These are phyloP conservation scores for Hippocampus barbouri DNA, from an alignment of 2,113 vertebrate species.

Conservation along the genomic window DNA sequence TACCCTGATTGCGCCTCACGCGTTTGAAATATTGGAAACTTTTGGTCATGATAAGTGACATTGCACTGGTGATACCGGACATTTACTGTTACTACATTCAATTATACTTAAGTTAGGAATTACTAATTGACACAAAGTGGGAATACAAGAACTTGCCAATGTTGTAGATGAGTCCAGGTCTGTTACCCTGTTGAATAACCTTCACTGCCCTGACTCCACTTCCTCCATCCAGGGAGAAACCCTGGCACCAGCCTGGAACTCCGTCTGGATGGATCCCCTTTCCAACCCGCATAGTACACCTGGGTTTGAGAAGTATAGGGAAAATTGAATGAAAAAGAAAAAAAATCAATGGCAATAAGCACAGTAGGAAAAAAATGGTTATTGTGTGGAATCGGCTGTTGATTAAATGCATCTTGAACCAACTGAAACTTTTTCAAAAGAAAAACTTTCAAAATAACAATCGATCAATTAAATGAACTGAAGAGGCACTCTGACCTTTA, in stretches of 20 bases:
- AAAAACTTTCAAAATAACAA: too few species aligned
- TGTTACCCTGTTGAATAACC: slow-evolving; percentile 92
- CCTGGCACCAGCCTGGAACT: slow-evolving; percentile 96
- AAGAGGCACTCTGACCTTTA: too few species aligned
- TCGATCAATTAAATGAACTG: too few species aligned
- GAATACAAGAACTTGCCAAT: slow-evolving; percentile 76
- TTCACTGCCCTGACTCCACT: slow-evolving; percentile 93
- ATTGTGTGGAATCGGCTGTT: background rate
- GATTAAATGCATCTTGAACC: background rate
- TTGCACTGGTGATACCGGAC: too few species aligned
- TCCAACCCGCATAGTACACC: slow-evolving; percentile 95
- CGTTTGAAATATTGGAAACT: too few species aligned
- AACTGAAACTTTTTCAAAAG: background rate
- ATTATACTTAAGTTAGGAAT: background rate
- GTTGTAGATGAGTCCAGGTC: slow-evolving; percentile 96
- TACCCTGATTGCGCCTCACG: too few species aligned
- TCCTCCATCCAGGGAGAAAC: slow-evolving; percentile 93
- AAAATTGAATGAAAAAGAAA: background rate
- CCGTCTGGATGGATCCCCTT: slow-evolving; percentile 92
- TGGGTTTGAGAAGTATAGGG: slow-evolving; percentile 45
- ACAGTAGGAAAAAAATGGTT: background rate
- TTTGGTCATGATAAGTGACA: too few species aligned
- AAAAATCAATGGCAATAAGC: background rate
- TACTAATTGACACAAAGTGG: background rate
- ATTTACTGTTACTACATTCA: background rate